phyloP scores from a whole-genome alignment of 1,140 invertebrate species.

The Pararge aegeria region DNA sequence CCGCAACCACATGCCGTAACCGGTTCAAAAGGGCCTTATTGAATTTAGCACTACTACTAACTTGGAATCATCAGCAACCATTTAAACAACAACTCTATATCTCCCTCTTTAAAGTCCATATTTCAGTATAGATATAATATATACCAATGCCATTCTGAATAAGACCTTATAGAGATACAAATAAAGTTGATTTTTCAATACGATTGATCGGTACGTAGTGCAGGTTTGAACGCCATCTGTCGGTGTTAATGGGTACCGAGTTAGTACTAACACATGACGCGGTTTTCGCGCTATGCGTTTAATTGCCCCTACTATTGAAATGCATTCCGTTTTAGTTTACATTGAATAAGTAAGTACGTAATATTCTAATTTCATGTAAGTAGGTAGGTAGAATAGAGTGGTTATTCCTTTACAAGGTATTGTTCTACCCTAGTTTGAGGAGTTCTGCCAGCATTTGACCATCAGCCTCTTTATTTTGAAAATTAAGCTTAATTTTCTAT shows the following conservation, averaged over 20 bases:
- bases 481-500: no score
- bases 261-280: slow-evolving; percentile 10
- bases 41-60: slow-evolving; percentile 16
- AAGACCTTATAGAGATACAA: background rate
- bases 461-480: no score
- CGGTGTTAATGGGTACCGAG: slow-evolving; percentile 22
- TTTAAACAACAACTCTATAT: background rate
- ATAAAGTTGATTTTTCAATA: slow-evolving; percentile 11
- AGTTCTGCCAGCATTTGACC: no score
- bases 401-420: no score
- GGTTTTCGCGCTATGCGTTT: slow-evolving; percentile 19
- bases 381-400: no score
- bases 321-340: background rate
- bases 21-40: slow-evolving; percentile 25
- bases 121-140: background rate
- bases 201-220: background rate
- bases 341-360: background rate
- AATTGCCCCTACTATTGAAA: slow-evolving; percentile 19
- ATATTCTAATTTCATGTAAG: no score
- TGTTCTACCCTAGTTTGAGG: no score
- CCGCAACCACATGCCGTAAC: slow-evolving; percentile 23
- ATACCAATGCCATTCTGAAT: background rate
- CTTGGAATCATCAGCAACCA: background rate
- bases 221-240: slow-evolving; percentile 23
- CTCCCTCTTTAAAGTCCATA: background rate